A percentile compares a stretch with the other conserved stretches of the same genome.
phyloP scores from a whole-genome alignment of 2,113 vertebrate genomes.

The Piprites chloris region DNA sequence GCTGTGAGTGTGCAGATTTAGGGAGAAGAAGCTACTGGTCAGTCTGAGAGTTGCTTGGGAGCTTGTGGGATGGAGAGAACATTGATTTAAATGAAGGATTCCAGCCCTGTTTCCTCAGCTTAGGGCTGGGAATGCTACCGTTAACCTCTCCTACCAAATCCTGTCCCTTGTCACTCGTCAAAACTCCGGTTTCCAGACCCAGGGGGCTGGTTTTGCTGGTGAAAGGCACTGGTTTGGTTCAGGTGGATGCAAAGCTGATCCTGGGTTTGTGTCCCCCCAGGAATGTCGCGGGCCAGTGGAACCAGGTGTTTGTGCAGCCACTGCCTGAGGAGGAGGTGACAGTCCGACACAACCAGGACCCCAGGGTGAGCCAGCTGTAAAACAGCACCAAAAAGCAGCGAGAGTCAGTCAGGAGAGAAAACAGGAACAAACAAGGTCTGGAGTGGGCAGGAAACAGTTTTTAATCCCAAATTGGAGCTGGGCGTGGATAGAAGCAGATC shows the following conservation, averaged over 20 bases:
- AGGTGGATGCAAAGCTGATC: background rate
- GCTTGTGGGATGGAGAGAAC: fast-evolving
- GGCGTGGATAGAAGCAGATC: background rate
- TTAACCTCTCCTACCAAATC: background rate
- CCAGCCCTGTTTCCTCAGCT: background rate
- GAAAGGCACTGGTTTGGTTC: background rate
- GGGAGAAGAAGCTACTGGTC: background rate
- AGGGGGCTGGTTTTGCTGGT: fast-evolving
- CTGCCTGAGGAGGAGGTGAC: constrained; percentile 87
- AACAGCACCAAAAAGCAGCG: fast-evolving
- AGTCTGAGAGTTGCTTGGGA: background rate
- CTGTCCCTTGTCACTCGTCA: background rate
- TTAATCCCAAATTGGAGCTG: background rate
- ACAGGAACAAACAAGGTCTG: background rate
- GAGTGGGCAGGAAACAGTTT: background rate
- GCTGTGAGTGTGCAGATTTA: background rate
- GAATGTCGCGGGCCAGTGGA: constrained; percentile 90
- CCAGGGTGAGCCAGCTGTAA: constrained; percentile 76
- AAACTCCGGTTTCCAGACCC: background rate
- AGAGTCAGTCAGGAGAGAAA: background rate
- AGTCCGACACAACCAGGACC: constrained; percentile 87
- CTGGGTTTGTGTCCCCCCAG: constrained; percentile 58
- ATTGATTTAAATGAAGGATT: background rate
- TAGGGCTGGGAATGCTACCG: background rate
- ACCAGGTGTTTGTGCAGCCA: constrained; percentile 90